Conservation (phyloP, 92 coral and sea anemone species). For the Actinernus sp. region DNA sequence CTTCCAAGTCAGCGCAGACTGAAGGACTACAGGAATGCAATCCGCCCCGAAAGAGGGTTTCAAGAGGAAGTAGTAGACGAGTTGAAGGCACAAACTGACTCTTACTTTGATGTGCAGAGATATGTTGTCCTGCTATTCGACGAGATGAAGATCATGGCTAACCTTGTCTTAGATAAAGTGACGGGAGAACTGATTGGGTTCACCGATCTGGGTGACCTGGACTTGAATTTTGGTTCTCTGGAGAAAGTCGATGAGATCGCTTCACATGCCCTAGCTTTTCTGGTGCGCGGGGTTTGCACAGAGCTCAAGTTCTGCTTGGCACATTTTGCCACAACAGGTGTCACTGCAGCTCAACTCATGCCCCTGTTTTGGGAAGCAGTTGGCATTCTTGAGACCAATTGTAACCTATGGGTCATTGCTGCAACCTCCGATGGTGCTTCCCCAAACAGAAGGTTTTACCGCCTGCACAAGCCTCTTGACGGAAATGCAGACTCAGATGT, state of each 20-base stretch:
- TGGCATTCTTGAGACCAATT: constrained; percentile 28
- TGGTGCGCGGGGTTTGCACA: constrained; percentile 55
- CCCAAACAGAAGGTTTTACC: constrained; percentile 57
- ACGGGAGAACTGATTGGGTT: constrained; percentile 43
- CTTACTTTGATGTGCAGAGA: constrained; percentile 28
- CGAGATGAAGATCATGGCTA: constrained; percentile 37
- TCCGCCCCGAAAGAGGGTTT: constrained; percentile 33
- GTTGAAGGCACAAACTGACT: constrained; percentile 16
- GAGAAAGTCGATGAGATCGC: constrained; percentile 53
- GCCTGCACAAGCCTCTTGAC: constrained; percentile 44
- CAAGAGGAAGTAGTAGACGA: constrained; percentile 30
- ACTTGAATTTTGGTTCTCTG: constrained; percentile 23
- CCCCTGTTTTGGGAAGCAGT: constrained; percentile 66
- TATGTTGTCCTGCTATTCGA: constrained; percentile 36
- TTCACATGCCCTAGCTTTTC: constrained; percentile 36
- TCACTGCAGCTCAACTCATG: constrained; percentile 57
- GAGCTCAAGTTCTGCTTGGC: constrained; percentile 44
- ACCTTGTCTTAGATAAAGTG: constrained; percentile 42
- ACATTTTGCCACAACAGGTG: constrained; percentile 62
- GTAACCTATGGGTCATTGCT: constrained; percentile 54
- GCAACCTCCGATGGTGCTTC: constrained; percentile 60
- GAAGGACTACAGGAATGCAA: constrained; percentile 36
- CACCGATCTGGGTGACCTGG: constrained; percentile 48
- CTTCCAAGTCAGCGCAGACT: constrained; percentile 27
- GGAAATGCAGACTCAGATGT: constrained; percentile 33